Conservation (phyloP, 2,888 invertebrate genomes). For the Drosophila nr. perissopoda region DNA sequence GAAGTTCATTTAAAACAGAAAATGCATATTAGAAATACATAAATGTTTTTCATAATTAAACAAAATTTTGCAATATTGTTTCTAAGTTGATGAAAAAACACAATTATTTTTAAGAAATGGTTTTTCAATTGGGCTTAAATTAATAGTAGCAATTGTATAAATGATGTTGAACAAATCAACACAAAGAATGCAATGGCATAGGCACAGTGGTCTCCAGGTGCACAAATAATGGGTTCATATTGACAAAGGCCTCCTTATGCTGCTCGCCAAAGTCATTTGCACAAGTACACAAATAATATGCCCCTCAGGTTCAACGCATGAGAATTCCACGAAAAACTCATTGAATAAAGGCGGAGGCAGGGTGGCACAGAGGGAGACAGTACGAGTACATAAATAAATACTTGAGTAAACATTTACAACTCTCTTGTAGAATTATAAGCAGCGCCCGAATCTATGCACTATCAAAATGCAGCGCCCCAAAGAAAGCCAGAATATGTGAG, state of each 20-base stretch:
- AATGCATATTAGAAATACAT: neutral
- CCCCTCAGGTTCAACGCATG: constrained; percentile 14
- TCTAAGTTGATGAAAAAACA: neutral
- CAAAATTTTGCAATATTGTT: neutral
- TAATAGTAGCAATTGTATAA: neutral
- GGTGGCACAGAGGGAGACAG: constrained; percentile 1
- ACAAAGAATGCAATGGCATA: constrained; percentile 7
- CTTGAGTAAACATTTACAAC: constrained; percentile 79
- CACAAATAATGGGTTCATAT: constrained; percentile 5
- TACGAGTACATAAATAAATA: constrained; percentile 75
- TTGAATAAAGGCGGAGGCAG: neutral
- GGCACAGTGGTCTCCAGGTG: constrained; percentile 7
- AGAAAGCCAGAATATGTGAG: neutral
- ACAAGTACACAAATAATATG: constrained; percentile 33
- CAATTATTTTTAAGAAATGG: neutral
- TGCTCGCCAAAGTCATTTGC: constrained; percentile 19
- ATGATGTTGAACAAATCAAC: neutral
- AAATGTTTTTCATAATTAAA: neutral
- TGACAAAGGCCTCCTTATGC: constrained; percentile 8
- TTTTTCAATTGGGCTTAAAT: neutral
- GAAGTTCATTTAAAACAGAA: neutral
- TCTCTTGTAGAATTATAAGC: constrained; percentile 74
- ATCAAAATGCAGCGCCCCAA: constrained; percentile 60
- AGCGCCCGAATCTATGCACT: constrained; percentile 74
- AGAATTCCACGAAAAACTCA: constrained; percentile 8